Base-by-base conservation (phyloP, 2,797 vertebrate species). In the Anguilla megastoma region DNA sequence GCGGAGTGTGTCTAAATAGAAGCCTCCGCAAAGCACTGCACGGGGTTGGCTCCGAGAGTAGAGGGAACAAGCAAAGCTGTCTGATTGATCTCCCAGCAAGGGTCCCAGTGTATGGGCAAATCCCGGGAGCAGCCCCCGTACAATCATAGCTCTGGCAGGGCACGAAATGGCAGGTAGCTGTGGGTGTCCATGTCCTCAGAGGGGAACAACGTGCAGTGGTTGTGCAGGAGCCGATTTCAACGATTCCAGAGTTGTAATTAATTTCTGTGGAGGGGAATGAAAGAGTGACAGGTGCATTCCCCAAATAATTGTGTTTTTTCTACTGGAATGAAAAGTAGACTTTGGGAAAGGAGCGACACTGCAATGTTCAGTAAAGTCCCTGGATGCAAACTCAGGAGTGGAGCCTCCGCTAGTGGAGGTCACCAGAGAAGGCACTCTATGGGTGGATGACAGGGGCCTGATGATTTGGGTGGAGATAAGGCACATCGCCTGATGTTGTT, bases 221-320 rank as follows among this genome's bases (percentile, higher is more conserved):
- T 48, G 16, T 45, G 16, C 74, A 79, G 14, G n/a, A 56, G 50
- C 50, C 45, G 14, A 8, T 66, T 50, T 66, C 60, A 66, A 50
- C 24, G 18, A 18, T 41, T 54, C 21, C 50, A 56, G 58, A 41
- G 54, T 48, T 66, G 71, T 4, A 63, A 69, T 84, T 14, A 54
- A 76, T 88, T 48, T 88, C 84, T 63, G 16, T 14, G 33, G 89
- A 90, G 87, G 90, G 88, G 88, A 88, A 48, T 87, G 54, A 86
- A 66, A 92, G 82, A 84, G 86, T 91, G 91, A 90, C 45, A 63
- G 71, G 88, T 91, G 36, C 89, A 82, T 93, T 91, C 89, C 91
- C 91, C 85, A 18, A 36, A 87, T 92, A 93, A 94, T 91, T 92
- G 90, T 90, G 92, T 82, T 2, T 82, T 91, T 91, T 82, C 90